Evolutionary conservation across 2,113 vertebrate species (phyloP), one percentile per base, ranked within the genome.

Genomic region (Pelecanoides urinatrix): DNA sequence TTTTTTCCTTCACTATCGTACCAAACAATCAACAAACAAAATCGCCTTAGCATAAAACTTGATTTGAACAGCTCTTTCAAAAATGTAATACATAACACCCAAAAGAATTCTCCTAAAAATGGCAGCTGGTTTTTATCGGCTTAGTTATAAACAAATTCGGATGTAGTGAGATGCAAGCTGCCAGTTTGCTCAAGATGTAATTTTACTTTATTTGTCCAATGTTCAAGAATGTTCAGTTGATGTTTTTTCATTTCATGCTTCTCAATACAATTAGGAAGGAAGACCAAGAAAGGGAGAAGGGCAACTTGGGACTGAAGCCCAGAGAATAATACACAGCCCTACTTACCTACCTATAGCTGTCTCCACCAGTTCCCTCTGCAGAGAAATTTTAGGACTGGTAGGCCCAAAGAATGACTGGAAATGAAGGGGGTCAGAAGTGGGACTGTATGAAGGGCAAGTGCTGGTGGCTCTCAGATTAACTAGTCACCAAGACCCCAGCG

Each of bases 21-120:
- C 30, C 38, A 91, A 94, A 78, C 34, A 80, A 78, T 84, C 58
- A 30, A 18, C 40, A 56, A 83, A 74, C 26, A 77, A 89, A 92
- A 96, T 59, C 78, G 61, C 26, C 34, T 71, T 81, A 74, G 52
- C 76, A 92, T 81, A 92, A 90, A 92, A 90, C 67, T 76, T 75
- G 47, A 86, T 91, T 92, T 82, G 80, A 96, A 76, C 32, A 76
- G 56, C 18, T 81, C 42, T 91, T 92, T 85, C 85, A 86, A 44
- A 44, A 83, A 58, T 34, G 9, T 55, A 84, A 82, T 71, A 50
- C 18, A 25, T 68, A 90, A 80, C 40, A 83, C 22, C 44, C 79
- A 42, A 59, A 89, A 92, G 73, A 83, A 88, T 50, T 90, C 22
- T 73, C 27, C 66, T 93, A 58, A 90, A 95, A 91, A 91, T 56